Conservation (phyloP, 92 coral and sea anemone genomes). For the Palythoa heliodiscus region DNA sequence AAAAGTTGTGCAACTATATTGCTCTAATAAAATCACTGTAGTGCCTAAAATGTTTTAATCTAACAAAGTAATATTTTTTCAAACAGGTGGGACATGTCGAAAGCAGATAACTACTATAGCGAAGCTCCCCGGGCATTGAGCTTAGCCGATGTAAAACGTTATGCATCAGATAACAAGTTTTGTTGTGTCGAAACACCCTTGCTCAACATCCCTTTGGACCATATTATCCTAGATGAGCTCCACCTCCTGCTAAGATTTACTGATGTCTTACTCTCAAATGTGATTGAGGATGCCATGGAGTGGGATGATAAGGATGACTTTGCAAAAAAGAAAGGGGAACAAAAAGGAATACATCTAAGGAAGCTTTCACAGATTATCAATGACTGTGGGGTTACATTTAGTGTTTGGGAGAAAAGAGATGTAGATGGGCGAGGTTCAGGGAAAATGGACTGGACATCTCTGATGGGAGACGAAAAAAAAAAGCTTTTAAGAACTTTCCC, state of each 20-base stretch:
- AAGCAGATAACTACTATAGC: conserved; percentile 14
- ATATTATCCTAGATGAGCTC: conserved; percentile 62
- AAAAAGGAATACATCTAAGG: conserved; percentile 44
- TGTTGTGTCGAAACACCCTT: conserved; percentile 46
- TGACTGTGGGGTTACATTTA: conserved; percentile 60
- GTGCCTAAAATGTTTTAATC: conserved; percentile 11
- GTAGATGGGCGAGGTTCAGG: conserved; percentile 56
- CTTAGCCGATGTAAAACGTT: conserved; percentile 36
- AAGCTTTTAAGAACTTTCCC: conserved; percentile 37
- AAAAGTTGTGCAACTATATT: conserved; percentile 13
- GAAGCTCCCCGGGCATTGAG: conserved; percentile 41
- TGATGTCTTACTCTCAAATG: conserved; percentile 54
- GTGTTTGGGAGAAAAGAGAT: conserved; percentile 59
- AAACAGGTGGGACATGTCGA: conserved; percentile 46
- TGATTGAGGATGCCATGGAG: conserved; percentile 51
- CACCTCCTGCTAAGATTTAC: conserved; percentile 58
- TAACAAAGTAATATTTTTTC: conserved; percentile 1
- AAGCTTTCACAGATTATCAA: conserved; percentile 34
- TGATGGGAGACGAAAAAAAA: conserved; percentile 63
- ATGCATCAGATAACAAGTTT: conserved; percentile 36
- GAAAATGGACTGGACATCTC: conserved; percentile 50
- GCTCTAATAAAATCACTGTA: conserved; percentile 6
- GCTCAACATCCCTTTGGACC: conserved; percentile 50
- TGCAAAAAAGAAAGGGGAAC: conserved; percentile 53
- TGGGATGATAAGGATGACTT: conserved; percentile 64